Evolutionary conservation across 2,888 invertebrate genomes (phyloP).

Genomic region (Anoncus sp.): DNA sequence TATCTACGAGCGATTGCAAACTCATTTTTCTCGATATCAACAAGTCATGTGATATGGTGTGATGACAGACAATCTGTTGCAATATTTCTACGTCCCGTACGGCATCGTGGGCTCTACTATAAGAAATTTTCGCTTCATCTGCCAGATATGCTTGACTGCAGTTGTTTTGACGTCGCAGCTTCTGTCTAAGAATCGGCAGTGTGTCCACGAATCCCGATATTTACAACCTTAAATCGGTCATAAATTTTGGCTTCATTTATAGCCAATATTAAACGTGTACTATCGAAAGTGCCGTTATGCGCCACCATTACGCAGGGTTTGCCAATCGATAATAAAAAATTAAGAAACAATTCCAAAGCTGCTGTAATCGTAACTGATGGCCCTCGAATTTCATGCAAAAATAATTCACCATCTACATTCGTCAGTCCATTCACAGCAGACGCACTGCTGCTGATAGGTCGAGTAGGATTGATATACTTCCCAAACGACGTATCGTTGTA

Average conservation of each 20-base stretch:
- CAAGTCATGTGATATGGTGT: neutral
- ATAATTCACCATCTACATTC: conserved; percentile 44
- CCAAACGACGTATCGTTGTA: conserved; percentile 45
- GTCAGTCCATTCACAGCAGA: conserved; percentile 47
- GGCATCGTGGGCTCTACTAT: conserved; percentile 17
- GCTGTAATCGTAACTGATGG: neutral
- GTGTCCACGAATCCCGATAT: conserved; percentile 38
- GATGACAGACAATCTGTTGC: neutral
- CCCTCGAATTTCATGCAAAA: conserved; percentile 42
- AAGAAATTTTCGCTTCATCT: conserved; percentile 1
- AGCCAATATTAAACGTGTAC: conserved; percentile 12
- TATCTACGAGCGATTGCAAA: neutral
- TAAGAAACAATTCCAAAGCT: conserved; percentile 8
- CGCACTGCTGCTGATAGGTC: conserved; percentile 45
- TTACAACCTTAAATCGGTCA: conserved; percentile 7
- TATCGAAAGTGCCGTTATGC: conserved; percentile 50
- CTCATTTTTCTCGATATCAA: neutral
- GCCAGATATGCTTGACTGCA: conserved; percentile 21
- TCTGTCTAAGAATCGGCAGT: conserved; percentile 18
- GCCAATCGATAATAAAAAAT: conserved; percentile 19
- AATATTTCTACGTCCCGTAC: conserved; percentile 11
- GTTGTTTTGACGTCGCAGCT: conserved; percentile 8
- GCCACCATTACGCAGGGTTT: conserved; percentile 36
- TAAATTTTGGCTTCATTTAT: conserved; percentile 9
- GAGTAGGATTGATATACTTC: conserved; percentile 51